Conservation (phyloP, 2,888 invertebrate genomes). For the Dynastes tityus region DNA sequence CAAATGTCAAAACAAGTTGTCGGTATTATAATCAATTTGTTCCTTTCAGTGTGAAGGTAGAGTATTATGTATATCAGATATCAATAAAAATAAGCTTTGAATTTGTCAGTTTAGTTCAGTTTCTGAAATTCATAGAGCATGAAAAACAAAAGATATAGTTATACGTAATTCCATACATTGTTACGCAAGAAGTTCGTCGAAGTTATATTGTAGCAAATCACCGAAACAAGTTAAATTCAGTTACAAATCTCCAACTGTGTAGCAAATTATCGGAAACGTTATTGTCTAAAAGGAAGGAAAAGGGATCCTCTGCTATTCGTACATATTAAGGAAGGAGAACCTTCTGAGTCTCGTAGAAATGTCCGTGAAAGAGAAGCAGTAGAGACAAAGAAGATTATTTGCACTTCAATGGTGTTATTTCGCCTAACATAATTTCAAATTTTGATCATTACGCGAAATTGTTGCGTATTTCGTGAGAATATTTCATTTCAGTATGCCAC, state of each 20-base stretch:
- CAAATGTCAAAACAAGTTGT: too few species aligned
- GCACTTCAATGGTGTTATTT: constrained; percentile 7
- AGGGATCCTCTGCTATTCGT: constrained; percentile 2
- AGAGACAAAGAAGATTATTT: constrained; percentile 18
- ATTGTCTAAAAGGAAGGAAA: constrained; percentile 20
- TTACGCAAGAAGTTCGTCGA: neutral
- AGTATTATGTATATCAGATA: too few species aligned
- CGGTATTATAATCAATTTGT: too few species aligned
- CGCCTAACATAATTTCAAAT: constrained; percentile 26
- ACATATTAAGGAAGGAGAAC: constrained; percentile 12
- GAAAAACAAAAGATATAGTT: too few species aligned
- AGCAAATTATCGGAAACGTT: constrained; percentile 29
- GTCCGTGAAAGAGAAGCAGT: neutral
- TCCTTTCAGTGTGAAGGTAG: too few species aligned
- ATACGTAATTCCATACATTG: too few species aligned
- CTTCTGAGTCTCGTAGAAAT: neutral
- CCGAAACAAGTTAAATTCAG: constrained; percentile 20
- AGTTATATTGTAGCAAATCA: constrained; percentile 6
- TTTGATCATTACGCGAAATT: constrained; percentile 34
- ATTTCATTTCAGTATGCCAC: neutral
- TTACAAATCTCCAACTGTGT: constrained; percentile 17
- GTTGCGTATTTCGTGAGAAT: neutral
- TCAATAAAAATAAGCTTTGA: too few species aligned
- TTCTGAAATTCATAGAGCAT: too few species aligned
- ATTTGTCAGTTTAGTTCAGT: too few species aligned